Evolutionary conservation across 2,888 invertebrate genomes (phyloP).

Genomic region (Mechanitis messenoides): DNA sequence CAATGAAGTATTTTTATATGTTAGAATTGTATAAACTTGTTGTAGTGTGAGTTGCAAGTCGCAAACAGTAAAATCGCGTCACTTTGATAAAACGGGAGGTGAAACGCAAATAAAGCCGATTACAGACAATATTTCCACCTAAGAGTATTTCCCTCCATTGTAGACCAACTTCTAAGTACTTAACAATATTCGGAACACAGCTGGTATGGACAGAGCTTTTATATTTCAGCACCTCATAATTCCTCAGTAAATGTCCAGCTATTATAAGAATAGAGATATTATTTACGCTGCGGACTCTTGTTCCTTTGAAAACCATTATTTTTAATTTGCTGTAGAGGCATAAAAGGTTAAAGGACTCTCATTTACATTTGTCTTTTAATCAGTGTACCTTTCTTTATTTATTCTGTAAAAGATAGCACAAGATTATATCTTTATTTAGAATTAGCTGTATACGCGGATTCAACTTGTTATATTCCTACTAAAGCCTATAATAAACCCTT

Average conservation of each 20-base stretch:
- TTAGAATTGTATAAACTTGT: slow-evolving; percentile 20
- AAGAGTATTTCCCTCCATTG: slow-evolving; percentile 49
- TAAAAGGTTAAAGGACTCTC: slow-evolving; percentile 21
- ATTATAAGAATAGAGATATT: slow-evolving; percentile 24
- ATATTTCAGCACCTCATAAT: slow-evolving; percentile 30
- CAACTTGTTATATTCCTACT: too few species aligned
- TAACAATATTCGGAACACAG: slow-evolving; percentile 38
- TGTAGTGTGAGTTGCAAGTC: slow-evolving; percentile 28
- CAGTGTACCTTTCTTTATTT: slow-evolving; percentile 16
- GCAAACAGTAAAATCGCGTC: slow-evolving; percentile 28
- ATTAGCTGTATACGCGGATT: too few species aligned
- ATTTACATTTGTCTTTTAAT: slow-evolving; percentile 23
- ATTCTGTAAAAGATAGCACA: slow-evolving; percentile 7
- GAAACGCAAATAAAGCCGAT: slow-evolving; percentile 61
- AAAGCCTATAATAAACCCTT: too few species aligned
- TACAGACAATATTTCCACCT: slow-evolving; percentile 52
- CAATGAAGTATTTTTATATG: too few species aligned
- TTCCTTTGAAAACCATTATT: slow-evolving; percentile 23
- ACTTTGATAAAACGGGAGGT: slow-evolving; percentile 37
- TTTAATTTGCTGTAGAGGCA: slow-evolving; percentile 23
- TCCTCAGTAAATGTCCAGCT: slow-evolving; percentile 24
- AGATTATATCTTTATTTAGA: too few species aligned
- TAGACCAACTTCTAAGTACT: slow-evolving; percentile 36
- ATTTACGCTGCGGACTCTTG: slow-evolving; percentile 19
- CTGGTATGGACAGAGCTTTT: slow-evolving; percentile 29